A percentile compares a stretch with the other conserved stretches of the same genome.
Evolutionary conservation across 2,888 invertebrate species (phyloP).

Genomic region (Icerya purchasi): DNA sequence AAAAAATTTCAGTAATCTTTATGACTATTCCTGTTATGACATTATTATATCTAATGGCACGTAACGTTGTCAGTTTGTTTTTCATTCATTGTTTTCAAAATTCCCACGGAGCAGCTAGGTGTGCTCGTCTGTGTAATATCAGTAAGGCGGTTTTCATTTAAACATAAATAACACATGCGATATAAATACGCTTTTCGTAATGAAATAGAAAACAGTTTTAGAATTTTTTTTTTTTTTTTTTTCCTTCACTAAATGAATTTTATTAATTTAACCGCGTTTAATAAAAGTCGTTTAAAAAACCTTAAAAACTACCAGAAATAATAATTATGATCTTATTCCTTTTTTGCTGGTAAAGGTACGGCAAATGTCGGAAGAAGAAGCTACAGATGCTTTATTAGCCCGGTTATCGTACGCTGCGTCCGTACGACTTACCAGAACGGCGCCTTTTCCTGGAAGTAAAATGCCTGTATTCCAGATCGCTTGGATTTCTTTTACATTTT

Average conservation of each 20-base stretch:
- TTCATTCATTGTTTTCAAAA: too few species aligned
- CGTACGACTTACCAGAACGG: constrained; percentile 53
- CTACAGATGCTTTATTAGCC: constrained; percentile 78
- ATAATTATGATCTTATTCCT: neutral
- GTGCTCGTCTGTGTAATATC: too few species aligned
- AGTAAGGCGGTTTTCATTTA: too few species aligned
- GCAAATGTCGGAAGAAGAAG: constrained; percentile 73
- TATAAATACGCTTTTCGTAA: too few species aligned
- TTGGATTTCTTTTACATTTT: constrained; percentile 65
- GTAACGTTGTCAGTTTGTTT: too few species aligned
- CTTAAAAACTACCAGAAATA: neutral
- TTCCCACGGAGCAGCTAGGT: too few species aligned
- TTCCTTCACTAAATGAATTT: neutral
- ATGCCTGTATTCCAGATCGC: constrained; percentile 49
- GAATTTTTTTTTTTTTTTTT: neutral
- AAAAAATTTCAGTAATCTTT: too few species aligned
- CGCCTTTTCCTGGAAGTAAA: constrained; percentile 30
- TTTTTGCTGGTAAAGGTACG: constrained; percentile 34
- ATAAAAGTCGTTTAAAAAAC: neutral
- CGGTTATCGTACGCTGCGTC: constrained; percentile 87
- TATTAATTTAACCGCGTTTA: neutral
- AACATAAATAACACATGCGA: too few species aligned
- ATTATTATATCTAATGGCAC: too few species aligned
- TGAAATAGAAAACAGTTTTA: neutral
- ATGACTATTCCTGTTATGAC: too few species aligned